Percentiles rank a stretch among this genome's conserved stretches.
These are phyloP conservation scores for Babylonia areolata DNA, from an alignment of 1,140 invertebrate species.

Conservation along the genomic window DNA sequence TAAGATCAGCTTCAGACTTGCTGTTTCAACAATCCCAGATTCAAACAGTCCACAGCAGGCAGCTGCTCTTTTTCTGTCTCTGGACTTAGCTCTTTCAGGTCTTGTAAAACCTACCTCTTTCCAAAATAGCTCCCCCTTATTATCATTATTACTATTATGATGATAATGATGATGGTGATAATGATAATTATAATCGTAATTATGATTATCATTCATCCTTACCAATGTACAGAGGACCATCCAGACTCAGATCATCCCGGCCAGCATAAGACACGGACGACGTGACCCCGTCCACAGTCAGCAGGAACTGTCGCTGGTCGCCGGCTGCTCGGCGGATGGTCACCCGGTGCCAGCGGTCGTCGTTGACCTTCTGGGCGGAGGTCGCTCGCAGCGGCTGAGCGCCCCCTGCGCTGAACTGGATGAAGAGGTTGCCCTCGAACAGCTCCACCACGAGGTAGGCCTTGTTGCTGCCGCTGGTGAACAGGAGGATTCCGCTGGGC, in stretches of 20 bases:
- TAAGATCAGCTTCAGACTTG: too few relatives aligned
- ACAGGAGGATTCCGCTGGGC: slow-evolving; percentile 89
- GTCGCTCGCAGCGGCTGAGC: slow-evolving; percentile 78
- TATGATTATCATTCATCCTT: too few relatives aligned
- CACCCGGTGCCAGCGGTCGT: slow-evolving; percentile 95
- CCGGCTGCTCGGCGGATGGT: slow-evolving; percentile 89
- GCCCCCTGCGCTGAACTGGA: slow-evolving; percentile 91
- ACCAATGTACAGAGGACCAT: slow-evolving; percentile 56
- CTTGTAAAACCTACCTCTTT: too few relatives aligned
- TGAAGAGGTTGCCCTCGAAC: slow-evolving; percentile 77
- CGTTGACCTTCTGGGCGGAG: slow-evolving; percentile 82
- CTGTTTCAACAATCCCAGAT: too few relatives aligned
- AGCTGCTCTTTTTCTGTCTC: too few relatives aligned
- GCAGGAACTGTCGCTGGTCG: slow-evolving; percentile 48
- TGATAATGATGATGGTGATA: too few relatives aligned
- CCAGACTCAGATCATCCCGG: slow-evolving; percentile 40
- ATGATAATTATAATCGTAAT: too few relatives aligned
- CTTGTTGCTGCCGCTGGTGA: slow-evolving; percentile 93
- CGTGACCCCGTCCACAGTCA: slow-evolving; percentile 46
- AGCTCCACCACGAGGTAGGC: slow-evolving; percentile 95
- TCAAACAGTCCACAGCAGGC: too few relatives aligned
- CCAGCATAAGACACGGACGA: slow-evolving; percentile 75
- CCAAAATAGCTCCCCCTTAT: too few relatives aligned
- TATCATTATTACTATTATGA: too few relatives aligned
- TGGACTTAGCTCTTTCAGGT: too few relatives aligned